A percentile compares a stretch with the other conserved stretches of the same genome.
phyloP scores from a whole-genome alignment of 2,113 vertebrate genomes.

The Oreamnos americanus region DNA sequence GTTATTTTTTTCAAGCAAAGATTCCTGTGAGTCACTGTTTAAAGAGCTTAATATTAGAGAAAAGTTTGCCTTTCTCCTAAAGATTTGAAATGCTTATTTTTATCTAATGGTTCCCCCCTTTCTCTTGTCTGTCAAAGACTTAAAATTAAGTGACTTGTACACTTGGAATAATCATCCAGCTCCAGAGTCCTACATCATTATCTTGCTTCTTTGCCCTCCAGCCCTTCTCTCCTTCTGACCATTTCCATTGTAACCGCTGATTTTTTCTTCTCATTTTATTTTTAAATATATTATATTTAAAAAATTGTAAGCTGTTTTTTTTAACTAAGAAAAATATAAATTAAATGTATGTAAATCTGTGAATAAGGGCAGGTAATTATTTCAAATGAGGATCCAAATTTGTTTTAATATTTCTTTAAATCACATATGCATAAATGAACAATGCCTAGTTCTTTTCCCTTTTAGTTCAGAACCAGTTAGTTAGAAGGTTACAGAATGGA shows the following conservation, averaged over 20 bases:
- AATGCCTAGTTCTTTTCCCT: not conserved
- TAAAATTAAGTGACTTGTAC: not conserved
- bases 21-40: not conserved
- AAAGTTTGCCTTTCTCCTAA: not conserved
- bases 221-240: not conserved
- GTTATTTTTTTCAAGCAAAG: not conserved
- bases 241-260: not conserved
- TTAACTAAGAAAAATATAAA: not conserved
- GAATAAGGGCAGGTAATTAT: not conserved
- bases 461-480: not conserved
- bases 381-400: not conserved
- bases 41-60: not conserved
- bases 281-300: not conserved
- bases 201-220: not conserved
- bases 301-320: not conserved
- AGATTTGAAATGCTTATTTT: slow-evolving; percentile 29
- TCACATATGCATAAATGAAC: not conserved
- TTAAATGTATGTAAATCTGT: not conserved
- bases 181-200: not conserved
- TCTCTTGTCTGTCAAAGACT: not conserved
- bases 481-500: not conserved
- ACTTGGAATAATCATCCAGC: not conserved
- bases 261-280: slow-evolving; percentile 15
- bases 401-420: not conserved
- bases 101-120: not conserved